phyloP scores from a whole-genome alignment of 2,797 vertebrate species.

The Chromis chromis region DNA sequence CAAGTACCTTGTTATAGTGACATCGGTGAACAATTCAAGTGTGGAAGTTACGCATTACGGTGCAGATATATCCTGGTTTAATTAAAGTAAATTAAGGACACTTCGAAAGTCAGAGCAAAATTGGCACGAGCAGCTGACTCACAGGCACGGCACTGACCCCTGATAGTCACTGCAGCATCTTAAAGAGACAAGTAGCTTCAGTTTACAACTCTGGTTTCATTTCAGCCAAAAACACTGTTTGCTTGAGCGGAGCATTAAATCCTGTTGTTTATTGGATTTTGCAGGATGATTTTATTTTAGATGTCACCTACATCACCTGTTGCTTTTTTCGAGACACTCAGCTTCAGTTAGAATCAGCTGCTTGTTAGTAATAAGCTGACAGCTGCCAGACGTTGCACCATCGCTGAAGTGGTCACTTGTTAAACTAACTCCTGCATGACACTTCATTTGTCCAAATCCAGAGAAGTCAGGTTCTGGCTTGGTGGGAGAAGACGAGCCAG shows the following conservation, averaged over 20 bases:
- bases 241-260: neutral
- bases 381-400: neutral
- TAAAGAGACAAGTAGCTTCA: neutral
- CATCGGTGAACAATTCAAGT: neutral
- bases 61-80: neutral
- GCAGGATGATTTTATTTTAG: slow-evolving; percentile 8
- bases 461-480: neutral
- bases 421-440: neutral
- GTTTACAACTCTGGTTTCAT: neutral
- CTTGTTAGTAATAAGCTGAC: slow-evolving; percentile 1
- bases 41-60: neutral
- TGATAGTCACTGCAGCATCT: neutral
- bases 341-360: slow-evolving; percentile 35
- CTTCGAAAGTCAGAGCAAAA: neutral
- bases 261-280: neutral
- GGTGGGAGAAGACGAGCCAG: neutral
- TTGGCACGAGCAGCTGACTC: too few species aligned
- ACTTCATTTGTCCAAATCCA: slow-evolving; percentile 16
- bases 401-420: slow-evolving; percentile 16
- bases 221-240: neutral
- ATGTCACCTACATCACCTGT: slow-evolving; percentile 10
- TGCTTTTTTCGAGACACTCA: neutral
- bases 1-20: neutral
- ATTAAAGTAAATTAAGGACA: neutral
- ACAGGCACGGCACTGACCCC: neutral